A percentile compares a stretch with the other conserved stretches of the same genome.
These are phyloP conservation scores for Hartigia nigra DNA, from an alignment of 2,888 invertebrate genomes.

Conservation along the genomic window DNA sequence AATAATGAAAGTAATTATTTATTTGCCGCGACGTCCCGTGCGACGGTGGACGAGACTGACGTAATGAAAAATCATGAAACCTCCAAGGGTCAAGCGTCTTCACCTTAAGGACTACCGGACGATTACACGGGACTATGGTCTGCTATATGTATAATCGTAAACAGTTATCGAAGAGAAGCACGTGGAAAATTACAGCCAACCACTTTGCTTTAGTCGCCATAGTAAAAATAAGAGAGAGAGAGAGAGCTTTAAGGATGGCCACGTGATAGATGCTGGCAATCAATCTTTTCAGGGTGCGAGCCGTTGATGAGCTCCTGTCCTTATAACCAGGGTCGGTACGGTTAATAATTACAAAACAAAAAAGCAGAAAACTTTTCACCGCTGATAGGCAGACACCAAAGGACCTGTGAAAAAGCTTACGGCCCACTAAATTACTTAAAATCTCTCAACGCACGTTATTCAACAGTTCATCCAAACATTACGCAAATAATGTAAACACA, in stretches of 20 bases:
- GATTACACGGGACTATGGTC: neutral
- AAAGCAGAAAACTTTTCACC: neutral
- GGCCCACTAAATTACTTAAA: neutral
- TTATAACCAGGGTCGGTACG: neutral
- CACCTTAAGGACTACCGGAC: slow-evolving; percentile 42
- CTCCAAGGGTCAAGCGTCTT: slow-evolving; percentile 43
- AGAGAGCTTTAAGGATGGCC: neutral
- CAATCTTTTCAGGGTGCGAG: neutral
- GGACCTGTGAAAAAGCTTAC: too few relatives aligned
- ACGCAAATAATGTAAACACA: neutral
- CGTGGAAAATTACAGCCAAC: neutral
- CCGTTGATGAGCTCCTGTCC: slow-evolving; percentile 19
- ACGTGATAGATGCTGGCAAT: neutral
- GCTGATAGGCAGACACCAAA: neutral
- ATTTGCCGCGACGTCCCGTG: slow-evolving; percentile 32
- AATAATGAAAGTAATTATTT: slow-evolving; percentile 52
- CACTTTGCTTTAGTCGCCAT: neutral
- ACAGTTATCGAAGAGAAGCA: neutral
- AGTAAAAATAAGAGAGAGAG: neutral
- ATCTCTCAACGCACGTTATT: neutral
- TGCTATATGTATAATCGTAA: neutral
- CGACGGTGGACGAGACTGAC: slow-evolving; percentile 50
- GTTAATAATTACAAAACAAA: neutral
- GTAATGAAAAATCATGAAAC: slow-evolving; percentile 50
- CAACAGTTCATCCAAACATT: neutral